Conservation (phyloP, 2,113 vertebrate species). For the Caranx ignobilis region DNA sequence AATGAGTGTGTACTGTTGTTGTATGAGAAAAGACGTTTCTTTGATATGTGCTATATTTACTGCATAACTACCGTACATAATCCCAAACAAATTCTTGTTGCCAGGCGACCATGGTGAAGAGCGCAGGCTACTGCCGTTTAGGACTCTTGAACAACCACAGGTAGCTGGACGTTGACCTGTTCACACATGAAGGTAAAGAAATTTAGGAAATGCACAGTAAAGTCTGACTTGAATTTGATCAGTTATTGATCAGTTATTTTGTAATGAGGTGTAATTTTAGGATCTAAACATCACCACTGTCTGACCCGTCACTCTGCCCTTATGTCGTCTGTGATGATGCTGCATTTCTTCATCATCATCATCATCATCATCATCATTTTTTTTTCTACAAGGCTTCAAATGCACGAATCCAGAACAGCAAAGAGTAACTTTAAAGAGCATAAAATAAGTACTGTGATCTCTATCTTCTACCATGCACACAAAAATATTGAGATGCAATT, state of each 20-base stretch:
- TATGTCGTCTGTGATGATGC: background rate
- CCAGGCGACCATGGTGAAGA: slow-evolving; percentile 21
- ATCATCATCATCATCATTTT: background rate
- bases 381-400: slow-evolving; percentile 38
- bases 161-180: background rate
- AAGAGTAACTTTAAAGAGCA: slow-evolving; percentile 20
- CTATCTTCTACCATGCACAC: slow-evolving; percentile 35
- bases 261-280: no score
- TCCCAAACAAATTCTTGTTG: slow-evolving; percentile 12
- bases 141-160: slow-evolving; percentile 6
- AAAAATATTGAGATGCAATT: slow-evolving; percentile 58
- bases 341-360: background rate
- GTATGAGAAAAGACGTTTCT: no score
- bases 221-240: background rate
- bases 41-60: no score
- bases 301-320: background rate
- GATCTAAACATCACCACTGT: background rate
- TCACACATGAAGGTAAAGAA: background rate
- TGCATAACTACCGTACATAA: background rate
- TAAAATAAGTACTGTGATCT: slow-evolving; percentile 35
- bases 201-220: no score
- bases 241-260: background rate
- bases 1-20: no score
- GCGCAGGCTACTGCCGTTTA: slow-evolving; percentile 11
- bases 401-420: slow-evolving; percentile 14